Evolutionary conservation across 2,888 invertebrate genomes (phyloP), one percentile per base, ranked within the genome.

Genomic region (Phaonia tiefii): DNA sequence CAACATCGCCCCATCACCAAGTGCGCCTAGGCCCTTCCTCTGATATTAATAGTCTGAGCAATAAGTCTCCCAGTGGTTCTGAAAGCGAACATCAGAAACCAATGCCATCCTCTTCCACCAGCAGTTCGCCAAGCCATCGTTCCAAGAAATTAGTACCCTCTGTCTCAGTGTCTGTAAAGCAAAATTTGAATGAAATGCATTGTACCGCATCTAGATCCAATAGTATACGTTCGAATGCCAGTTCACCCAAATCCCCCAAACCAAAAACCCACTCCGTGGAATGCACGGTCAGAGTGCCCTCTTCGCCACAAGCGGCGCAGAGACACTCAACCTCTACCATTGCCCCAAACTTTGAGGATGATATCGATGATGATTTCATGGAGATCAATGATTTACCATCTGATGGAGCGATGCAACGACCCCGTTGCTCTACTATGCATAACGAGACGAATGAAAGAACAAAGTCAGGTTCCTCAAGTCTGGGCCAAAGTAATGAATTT

Each of bases 181-280:
- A 90, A 84, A 89, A 88, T 82, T 87, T 90, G 37, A 89, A 86
- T 83, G 90, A 90, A 79, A 70, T 88, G 76, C 89, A 89, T 51
- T 89, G 86, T 66, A 88, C 86, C 58, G 54, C 87, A 20, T 72
- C 78, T 10, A 75, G 75, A 42, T 69, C 75, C 49, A 81, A 75
- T 42, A 77, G 51, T 13, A 22, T 72, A 54, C 77, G 80, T 10
- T 74, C 80, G 54, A 77, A 66, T 67, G 83, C 15, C 56, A 83
- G 70, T 75, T 72, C 73, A 84, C n/a, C 85, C 75, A 84, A 84
- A 85, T 73, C 79, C 78, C 70, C 86, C 79, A 82, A 82, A 75
- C 75, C 65, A 65, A 75, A 75, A 46, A 22, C 58, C 60, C 78
- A 0, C 22, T 81, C 84, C 13, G 85, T 84, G 2, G 90, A 90